These are phyloP conservation scores for Euschistus heros DNA, from an alignment of 1,140 invertebrate species.

Conservation along the genomic window DNA sequence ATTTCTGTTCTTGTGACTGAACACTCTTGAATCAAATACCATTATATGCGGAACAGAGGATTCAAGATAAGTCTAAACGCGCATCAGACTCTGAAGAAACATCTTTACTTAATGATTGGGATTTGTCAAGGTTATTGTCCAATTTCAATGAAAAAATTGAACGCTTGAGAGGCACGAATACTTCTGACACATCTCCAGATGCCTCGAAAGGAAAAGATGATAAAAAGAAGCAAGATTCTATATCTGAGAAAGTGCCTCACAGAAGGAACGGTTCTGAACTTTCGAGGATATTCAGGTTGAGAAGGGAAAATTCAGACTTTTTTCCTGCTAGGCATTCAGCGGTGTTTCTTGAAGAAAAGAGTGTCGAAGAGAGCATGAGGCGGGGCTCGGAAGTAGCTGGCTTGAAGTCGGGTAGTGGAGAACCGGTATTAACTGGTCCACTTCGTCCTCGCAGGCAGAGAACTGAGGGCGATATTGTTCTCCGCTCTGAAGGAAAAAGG, in stretches of 20 bases:
- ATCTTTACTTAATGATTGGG: constrained; percentile 67
- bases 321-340: constrained; percentile 66
- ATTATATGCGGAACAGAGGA: constrained; percentile 20
- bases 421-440: constrained; percentile 53
- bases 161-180: constrained; percentile 32
- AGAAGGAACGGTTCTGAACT: constrained; percentile 31
- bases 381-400: constrained; percentile 29
- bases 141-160: constrained; percentile 41
- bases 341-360: constrained; percentile 45
- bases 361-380: constrained; percentile 23
- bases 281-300: constrained; percentile 46
- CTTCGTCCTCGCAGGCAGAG: constrained; percentile 64
- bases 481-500: constrained; percentile 32
- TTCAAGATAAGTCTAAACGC: constrained; percentile 28
- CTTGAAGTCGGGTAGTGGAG: constrained; percentile 35
- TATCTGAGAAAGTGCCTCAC: constrained; percentile 20
- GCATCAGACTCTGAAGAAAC: constrained; percentile 53
- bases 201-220: constrained; percentile 22
- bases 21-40: constrained; percentile 1
- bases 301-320: constrained; percentile 69
- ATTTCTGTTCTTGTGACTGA: constrained; percentile 21
- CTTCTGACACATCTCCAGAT: constrained; percentile 22
- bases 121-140: constrained; percentile 71
- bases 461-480: constrained; percentile 71
- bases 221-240: constrained; percentile 23